These are phyloP conservation scores for Arctopsyche grandis DNA, from an alignment of 1,140 invertebrate species.

Conservation along the genomic window DNA sequence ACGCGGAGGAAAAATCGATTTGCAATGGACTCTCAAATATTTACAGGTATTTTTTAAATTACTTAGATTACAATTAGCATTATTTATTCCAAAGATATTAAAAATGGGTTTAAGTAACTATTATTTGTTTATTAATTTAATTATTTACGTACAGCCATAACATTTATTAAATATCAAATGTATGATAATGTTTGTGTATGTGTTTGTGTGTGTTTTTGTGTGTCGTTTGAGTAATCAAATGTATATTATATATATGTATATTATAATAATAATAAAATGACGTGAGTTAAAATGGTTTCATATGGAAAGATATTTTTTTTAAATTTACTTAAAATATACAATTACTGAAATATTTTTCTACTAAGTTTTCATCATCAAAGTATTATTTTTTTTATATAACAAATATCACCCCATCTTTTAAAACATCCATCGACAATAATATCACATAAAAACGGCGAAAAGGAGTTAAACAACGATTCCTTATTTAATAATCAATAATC, in stretches of 20 bases:
- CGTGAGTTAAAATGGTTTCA: slow-evolving; percentile 41
- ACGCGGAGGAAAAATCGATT: slow-evolving; percentile 31
- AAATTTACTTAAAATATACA: slow-evolving; percentile 34
- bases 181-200: slow-evolving; percentile 27
- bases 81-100: slow-evolving; percentile 34
- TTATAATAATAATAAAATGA: slow-evolving; percentile 42
- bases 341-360: slow-evolving; percentile 32
- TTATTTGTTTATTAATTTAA: slow-evolving; percentile 42
- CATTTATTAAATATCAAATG: slow-evolving; percentile 50
- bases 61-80: slow-evolving; percentile 39
- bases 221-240: slow-evolving; percentile 6
- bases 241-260: slow-evolving; percentile 1
- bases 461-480: slow-evolving; percentile 37
- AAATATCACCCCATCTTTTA: slow-evolving; percentile 42
- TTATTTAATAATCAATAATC: slow-evolving; percentile 25
- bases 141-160: slow-evolving; percentile 51
- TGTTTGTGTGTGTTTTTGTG: background rate
- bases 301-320: slow-evolving; percentile 43
- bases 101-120: slow-evolving; percentile 47
- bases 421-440: slow-evolving; percentile 47
- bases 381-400: slow-evolving; percentile 43
- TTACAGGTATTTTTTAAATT: slow-evolving; percentile 31
- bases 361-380: slow-evolving; percentile 41
- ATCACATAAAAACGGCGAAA: slow-evolving; percentile 50
- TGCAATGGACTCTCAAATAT: slow-evolving; percentile 30